Conservation (phyloP, 2,797 vertebrate species). For the Peromyscus aztecus region DNA sequence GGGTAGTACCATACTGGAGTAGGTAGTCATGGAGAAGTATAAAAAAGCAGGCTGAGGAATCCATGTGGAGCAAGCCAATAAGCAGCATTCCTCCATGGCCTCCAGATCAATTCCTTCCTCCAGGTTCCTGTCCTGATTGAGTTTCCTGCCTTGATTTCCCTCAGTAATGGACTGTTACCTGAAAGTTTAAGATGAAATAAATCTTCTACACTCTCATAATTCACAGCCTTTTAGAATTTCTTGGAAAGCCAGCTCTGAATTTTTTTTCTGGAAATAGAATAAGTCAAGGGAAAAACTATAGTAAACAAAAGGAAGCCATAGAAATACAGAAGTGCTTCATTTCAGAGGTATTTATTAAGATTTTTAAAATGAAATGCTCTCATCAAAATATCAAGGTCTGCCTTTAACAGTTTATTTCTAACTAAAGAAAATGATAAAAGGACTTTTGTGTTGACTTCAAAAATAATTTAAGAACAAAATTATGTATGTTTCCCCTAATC, state of each 20-base stretch:
- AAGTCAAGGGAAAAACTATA: too few species aligned
- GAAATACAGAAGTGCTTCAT: not conserved
- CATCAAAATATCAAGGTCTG: not conserved
- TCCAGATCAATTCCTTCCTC: too few species aligned
- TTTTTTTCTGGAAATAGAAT: not conserved
- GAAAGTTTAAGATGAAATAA: not conserved
- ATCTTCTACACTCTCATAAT: not conserved
- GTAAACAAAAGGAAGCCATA: not conserved
- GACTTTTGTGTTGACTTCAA: not conserved
- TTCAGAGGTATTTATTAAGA: not conserved
- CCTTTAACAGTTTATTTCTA: not conserved
- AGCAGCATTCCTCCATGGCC: too few species aligned
- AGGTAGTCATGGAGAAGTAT: not conserved
- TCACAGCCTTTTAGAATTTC: not conserved
- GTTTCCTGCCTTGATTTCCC: too few species aligned
- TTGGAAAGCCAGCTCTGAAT: not conserved
- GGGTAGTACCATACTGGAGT: not conserved
- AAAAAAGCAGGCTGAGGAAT: not conserved
- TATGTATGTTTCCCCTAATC: not conserved
- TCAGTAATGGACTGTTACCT: too few species aligned
- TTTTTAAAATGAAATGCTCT: not conserved
- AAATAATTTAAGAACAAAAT: not conserved
- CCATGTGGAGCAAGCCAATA: too few species aligned
- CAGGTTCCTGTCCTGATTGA: not conserved
- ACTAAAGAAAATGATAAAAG: not conserved